Evolutionary conservation across 2,113 vertebrate species (phyloP), one percentile per base, ranked within the genome.

Genomic region (Pyxicephalus adspersus): DNA sequence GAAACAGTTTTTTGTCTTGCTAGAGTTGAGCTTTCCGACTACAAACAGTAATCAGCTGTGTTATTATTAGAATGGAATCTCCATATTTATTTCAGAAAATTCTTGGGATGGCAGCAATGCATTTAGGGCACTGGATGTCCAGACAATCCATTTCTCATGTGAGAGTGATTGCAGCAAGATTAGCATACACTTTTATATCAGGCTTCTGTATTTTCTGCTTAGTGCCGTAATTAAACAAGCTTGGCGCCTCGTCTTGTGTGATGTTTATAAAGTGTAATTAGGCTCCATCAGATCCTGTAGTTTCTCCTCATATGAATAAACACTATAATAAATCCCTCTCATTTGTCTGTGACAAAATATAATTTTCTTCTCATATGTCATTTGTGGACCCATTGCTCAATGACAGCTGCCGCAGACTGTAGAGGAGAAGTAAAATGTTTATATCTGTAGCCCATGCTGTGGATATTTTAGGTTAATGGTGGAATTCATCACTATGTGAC

Each of bases 11-110:
- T 73, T 50, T 17, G 13, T 73, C 26, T 34, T 54, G 50, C n/a
- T 29, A 57, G 54, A 73, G 29, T 34, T 34, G 25, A 72, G 19
- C 18, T 57, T 26, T 72, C 51, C 31, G 22, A 25, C 19, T 60
- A 61, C 23, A 31, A 60, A 38, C 20, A 74, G n/a, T 71, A 80
- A 70, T 50, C 66, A 61, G 51, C 5, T 0, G 0, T 63, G 31
- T 17, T 80, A 70, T 71, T 71, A 80, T 71, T 80, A 80, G 77
- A 61, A 29, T 19, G 55, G 77, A 71, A 80, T 68, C 15, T 51
- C 17, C 31, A 25, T 71, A 63, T 68, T 71, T 71, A 50, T 23
- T 71, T 80, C 34, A 18, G 54, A n/a, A 70, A 31, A 61, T 80
- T 71, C 29, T 63, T 29, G 22, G 22, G 61, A 71, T 57, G 64